A percentile compares a stretch with the other conserved stretches of the same genome.
phyloP scores from a whole-genome alignment of 2,113 vertebrate species.

The Epinephelus moara region DNA sequence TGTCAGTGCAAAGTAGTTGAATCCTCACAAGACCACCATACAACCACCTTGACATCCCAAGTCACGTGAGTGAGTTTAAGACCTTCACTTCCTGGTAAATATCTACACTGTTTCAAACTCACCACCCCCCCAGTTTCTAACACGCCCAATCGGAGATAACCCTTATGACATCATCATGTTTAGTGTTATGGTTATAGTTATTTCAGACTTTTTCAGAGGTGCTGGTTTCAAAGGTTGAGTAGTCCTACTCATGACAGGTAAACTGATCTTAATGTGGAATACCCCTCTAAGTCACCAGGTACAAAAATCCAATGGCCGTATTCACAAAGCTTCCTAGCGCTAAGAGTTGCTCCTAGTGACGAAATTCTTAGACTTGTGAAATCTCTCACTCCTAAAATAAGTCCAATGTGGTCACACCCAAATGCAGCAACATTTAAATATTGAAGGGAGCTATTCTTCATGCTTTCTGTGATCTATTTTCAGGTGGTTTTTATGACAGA shows the following conservation, averaged over 20 bases:
- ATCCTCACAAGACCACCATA: too few species aligned
- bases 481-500: background rate
- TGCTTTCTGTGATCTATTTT: background rate
- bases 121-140: too few species aligned
- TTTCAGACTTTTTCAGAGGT: background rate
- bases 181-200: background rate
- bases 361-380: background rate
- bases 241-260: background rate
- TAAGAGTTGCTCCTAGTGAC: too few species aligned
- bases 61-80: background rate
- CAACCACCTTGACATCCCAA: too few species aligned
- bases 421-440: background rate
- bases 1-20: too few species aligned
- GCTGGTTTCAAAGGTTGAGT: background rate
- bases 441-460: slow-evolving; percentile 37
- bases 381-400: too few species aligned
- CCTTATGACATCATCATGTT: too few species aligned
- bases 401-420: background rate
- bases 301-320: slow-evolving; percentile 2
- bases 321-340: too few species aligned
- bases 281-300: background rate
- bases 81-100: background rate
- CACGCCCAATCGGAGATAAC: too few species aligned
- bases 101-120: background rate
- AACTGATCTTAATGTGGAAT: background rate